These are phyloP conservation scores for Lanistes nyassanus DNA, from an alignment of 1,140 invertebrate genomes.

Conservation along the genomic window DNA sequence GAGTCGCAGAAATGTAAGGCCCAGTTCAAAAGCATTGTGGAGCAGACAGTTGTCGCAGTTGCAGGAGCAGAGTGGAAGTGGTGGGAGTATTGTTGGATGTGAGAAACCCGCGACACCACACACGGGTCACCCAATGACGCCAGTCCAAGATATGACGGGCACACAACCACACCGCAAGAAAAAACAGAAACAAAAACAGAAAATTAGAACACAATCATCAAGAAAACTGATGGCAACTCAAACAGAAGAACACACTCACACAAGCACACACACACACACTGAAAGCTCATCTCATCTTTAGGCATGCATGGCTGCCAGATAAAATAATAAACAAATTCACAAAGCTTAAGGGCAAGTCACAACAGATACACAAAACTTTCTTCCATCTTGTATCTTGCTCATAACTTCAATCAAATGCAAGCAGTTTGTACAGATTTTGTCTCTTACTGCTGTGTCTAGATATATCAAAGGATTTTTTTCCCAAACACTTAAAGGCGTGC, in stretches of 20 bases:
- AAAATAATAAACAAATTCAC: too few relatives aligned
- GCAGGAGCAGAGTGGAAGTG: not conserved
- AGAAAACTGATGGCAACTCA: conserved; percentile 3
- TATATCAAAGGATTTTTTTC: too few relatives aligned
- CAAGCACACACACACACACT: not conserved
- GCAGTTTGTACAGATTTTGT: too few relatives aligned
- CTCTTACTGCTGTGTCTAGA: too few relatives aligned
- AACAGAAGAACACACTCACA: not conserved
- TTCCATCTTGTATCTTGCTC: too few relatives aligned
- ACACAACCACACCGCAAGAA: conserved; percentile 23
- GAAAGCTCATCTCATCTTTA: not conserved
- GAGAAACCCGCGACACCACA: conserved; percentile 25
- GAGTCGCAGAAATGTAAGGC: too few relatives aligned
- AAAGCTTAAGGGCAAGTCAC: too few relatives aligned
- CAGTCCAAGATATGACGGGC: conserved; percentile 14
- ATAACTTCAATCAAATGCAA: too few relatives aligned
- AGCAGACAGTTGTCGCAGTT: conserved; percentile 4
- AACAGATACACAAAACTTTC: too few relatives aligned
- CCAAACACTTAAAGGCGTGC: too few relatives aligned
- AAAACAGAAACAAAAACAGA: conserved; percentile 11
- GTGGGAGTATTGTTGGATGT: conserved; percentile 1
- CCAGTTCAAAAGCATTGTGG: too few relatives aligned
- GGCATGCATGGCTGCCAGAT: too few relatives aligned
- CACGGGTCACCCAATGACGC: conserved; percentile 24
- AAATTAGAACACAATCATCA: not conserved